phyloP scores from a whole-genome alignment of 2,797 vertebrate species.

The Antennarius maculatus region DNA sequence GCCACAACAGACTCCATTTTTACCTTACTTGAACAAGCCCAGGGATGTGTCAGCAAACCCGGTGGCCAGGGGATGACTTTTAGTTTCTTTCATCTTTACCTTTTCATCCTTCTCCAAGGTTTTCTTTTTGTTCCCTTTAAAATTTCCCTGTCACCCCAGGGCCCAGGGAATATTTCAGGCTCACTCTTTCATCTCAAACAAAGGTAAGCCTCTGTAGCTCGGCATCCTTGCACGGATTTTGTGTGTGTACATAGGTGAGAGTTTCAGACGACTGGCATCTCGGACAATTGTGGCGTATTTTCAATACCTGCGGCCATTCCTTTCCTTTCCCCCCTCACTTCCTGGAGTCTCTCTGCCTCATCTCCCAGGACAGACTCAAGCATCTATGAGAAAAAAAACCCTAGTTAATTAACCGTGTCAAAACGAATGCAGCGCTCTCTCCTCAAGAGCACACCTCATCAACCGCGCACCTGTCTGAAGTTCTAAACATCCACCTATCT shows the following conservation, averaged over 20 bases:
- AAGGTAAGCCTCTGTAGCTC: not conserved
- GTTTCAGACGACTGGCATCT: slow-evolving; percentile 7
- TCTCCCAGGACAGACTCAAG: slow-evolving; percentile 25
- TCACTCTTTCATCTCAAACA: slow-evolving; percentile 32
- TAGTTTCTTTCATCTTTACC: slow-evolving; percentile 9
- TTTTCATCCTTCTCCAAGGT: slow-evolving; percentile 22
- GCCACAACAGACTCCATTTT: slow-evolving; percentile 21
- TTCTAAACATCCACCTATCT: slow-evolving; percentile 23
- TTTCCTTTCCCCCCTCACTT: not conserved
- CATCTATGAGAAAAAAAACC: slow-evolving; percentile 30
- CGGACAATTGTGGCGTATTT: slow-evolving; percentile 2
- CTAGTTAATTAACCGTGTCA: slow-evolving; percentile 45
- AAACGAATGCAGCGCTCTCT: slow-evolving; percentile 36
- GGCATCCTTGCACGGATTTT: slow-evolving; percentile 5
- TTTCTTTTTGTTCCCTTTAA: slow-evolving; percentile 23
- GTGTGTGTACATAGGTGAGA: not conserved
- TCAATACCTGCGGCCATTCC: not conserved
- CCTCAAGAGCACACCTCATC: slow-evolving; percentile 26
- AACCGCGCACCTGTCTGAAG: slow-evolving; percentile 45
- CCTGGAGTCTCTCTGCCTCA: slow-evolving; percentile 3
- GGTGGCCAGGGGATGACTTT: slow-evolving; percentile 18
- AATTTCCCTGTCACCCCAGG: slow-evolving; percentile 8
- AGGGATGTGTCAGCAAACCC: slow-evolving; percentile 29
- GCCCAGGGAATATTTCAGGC: slow-evolving; percentile 20
- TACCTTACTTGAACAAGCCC: slow-evolving; percentile 30